Base-by-base conservation (phyloP, 2,113 vertebrate species). In the Mesitornis unicolor region DNA sequence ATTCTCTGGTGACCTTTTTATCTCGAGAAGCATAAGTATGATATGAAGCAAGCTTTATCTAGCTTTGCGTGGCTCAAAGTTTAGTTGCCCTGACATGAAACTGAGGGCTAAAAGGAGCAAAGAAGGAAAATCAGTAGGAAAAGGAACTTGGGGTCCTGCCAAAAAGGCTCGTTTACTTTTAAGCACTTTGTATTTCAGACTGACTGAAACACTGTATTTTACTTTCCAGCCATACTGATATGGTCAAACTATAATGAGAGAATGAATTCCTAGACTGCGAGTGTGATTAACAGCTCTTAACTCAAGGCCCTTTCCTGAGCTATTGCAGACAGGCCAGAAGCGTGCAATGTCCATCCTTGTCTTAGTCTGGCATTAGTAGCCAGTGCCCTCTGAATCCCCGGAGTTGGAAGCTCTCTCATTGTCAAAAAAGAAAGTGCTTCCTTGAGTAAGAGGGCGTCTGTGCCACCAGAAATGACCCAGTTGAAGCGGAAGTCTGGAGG, bases 101-200 rank as follows among this genome's bases (percentile, higher is more conserved):
- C 24, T 60, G 64, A 86, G 25, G 14, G 31, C 22, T 78, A 56
- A 79, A 69, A 24, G 38, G 20, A 87, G 31, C 10, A 35, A 64
- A 87, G 77, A 70, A 48, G 26, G 43, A 60, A 93, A 90, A 93
- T 38, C 22, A 71, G 26, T 69, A 63, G 28, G 18, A 91, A 87
- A 50, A 81, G 7, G 33, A 96, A 81, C 28, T 36, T 7, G 0
- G 19, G 31, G 31, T 91, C 67, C 45, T 89, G 73, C 61, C 92
- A 84, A 67, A 87, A 90, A 65, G 13, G 13, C 45, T 89, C 47
- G 63, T 86, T 94, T 88, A 26, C 56, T 86, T 76, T 86, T 40
- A 77, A 94, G 64, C 40, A 45, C 20, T 61, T 7, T 25, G 0
- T 84, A 70, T 94, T 83, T 84, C 65, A 88, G 71, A 21, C 21